Conservation (phyloP, 2,113 vertebrate species). For the Tragulus kanchil region DNA sequence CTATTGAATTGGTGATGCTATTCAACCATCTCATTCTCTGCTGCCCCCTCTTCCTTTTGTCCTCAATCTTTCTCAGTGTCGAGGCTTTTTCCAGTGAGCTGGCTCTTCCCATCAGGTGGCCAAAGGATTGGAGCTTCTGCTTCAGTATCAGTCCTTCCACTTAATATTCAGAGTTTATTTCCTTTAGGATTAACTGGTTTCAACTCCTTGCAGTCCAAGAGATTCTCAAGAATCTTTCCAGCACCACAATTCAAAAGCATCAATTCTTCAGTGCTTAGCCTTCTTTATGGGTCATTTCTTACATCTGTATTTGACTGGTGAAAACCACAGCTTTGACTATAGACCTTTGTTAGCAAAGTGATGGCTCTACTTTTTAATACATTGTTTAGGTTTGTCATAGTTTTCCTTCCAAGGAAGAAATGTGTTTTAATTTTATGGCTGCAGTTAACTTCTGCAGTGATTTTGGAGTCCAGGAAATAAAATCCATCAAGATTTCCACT, state of each 20-base stretch:
- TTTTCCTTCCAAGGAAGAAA: neutral
- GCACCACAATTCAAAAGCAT: neutral
- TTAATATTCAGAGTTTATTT: neutral
- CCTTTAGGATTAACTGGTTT: neutral
- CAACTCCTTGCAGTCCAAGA: neutral
- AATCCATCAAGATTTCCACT: neutral
- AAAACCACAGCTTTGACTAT: neutral
- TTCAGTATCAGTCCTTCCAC: neutral
- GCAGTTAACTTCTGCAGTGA: neutral
- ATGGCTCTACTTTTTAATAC: neutral
- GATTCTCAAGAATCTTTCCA: neutral
- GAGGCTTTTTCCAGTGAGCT: neutral
- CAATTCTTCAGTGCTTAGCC: neutral
- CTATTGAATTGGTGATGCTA: neutral
- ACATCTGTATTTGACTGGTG: neutral
- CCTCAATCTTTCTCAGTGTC: neutral
- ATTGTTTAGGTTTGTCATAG: neutral
- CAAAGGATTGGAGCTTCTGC: neutral
- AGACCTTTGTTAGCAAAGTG: neutral
- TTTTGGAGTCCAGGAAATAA: neutral
- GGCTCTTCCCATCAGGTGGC: neutral
- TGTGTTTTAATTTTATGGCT: neutral
- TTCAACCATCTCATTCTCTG: neutral
- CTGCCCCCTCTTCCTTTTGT: neutral
- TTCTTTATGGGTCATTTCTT: neutral